A percentile compares a stretch with the other conserved stretches of the same genome.
Conservation (phyloP, 2,888 invertebrate genomes). For the Hoplodrina ambigua region DNA sequence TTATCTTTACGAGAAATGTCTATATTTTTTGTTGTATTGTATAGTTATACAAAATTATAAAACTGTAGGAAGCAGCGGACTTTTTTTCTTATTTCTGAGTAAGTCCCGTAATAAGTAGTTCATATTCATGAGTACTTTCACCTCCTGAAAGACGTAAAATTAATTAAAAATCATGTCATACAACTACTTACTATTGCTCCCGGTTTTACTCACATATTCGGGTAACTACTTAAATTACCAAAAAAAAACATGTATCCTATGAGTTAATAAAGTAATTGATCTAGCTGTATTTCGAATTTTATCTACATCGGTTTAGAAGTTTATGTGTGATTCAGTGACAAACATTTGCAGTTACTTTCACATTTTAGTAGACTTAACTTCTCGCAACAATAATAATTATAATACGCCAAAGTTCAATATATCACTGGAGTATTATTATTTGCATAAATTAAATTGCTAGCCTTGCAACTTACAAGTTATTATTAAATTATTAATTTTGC, state of each 20-base stretch:
- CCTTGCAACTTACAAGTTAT: constrained; percentile 24
- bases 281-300: too few species aligned
- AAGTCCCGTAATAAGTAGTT: too few species aligned
- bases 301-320: background rate
- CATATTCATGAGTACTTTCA: too few species aligned
- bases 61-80: too few species aligned
- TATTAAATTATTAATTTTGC: constrained; percentile 27
- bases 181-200: too few species aligned
- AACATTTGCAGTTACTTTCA: background rate
- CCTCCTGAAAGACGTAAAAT: too few species aligned
- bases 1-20: constrained; percentile 3
- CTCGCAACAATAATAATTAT: constrained; percentile 26
- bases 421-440: constrained; percentile 38
- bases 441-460: constrained; percentile 26
- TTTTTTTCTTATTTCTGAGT: too few species aligned
- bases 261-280: background rate
- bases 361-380: background rate
- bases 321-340: background rate
- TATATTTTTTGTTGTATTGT: background rate
- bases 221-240: too few species aligned
- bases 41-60: too few species aligned
- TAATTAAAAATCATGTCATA: too few species aligned
- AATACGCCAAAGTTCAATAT: constrained; percentile 28
- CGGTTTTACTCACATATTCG: too few species aligned
- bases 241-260: background rate